Conservation (phyloP, 2,797 vertebrate genomes). For the Eleutherodactylus coqui region DNA sequence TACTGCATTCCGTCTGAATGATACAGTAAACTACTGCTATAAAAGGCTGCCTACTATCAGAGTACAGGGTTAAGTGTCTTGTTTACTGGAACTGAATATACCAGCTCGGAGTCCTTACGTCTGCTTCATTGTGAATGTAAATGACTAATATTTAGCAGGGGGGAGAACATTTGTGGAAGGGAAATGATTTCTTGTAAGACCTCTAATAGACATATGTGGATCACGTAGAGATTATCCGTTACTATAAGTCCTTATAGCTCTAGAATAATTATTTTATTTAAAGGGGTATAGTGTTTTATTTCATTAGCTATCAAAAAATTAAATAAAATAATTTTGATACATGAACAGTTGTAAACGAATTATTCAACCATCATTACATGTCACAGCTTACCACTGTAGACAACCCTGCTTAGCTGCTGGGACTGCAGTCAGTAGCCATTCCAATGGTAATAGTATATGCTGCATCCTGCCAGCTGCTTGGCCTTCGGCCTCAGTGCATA, state of each 20-base stretch:
- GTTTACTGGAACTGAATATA: conserved; percentile 4
- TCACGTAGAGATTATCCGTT: not conserved
- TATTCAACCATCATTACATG: no score
- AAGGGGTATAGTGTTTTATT: not conserved
- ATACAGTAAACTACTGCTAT: conserved; percentile 24
- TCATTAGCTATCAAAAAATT: no score
- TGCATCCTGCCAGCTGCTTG: no score
- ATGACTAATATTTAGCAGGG: not conserved
- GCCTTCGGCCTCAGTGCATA: no score
- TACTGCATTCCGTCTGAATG: not conserved
- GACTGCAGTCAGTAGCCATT: no score
- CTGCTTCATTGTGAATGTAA: not conserved
- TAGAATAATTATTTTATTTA: not conserved
- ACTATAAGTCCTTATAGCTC: not conserved
- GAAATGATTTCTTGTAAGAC: not conserved
- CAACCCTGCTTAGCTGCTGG: no score
- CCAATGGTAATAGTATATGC: no score
- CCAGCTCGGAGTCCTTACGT: not conserved
- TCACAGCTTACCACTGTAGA: no score
- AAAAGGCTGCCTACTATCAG: conserved; percentile 21
- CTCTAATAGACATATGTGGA: not conserved
- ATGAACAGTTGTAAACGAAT: no score
- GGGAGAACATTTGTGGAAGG: not conserved
- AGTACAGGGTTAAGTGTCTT: conserved; percentile 5
- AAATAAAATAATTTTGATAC: no score